Evolutionary conservation across 2,113 vertebrate genomes (phyloP).

Genomic region (Clarias macrocephalus): DNA sequence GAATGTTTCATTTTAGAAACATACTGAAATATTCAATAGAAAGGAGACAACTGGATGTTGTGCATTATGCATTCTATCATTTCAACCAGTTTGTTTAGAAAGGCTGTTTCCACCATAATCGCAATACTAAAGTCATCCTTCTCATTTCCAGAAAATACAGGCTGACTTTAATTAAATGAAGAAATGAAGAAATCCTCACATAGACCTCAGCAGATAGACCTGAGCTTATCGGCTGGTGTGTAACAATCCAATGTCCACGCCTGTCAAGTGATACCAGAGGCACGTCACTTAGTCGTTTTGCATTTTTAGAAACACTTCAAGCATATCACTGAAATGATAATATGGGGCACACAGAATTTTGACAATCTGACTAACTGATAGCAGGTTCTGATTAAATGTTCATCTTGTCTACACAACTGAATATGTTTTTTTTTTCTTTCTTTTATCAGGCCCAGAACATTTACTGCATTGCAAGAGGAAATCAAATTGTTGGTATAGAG

Average conservation of each 20-base stretch:
- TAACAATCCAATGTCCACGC: background rate
- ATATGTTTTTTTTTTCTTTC: background rate
- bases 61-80: background rate
- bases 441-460: too few relatives aligned
- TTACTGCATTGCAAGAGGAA: too few relatives aligned
- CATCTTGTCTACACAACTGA: background rate
- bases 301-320: background rate
- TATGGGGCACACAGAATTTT: background rate
- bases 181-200: slow-evolving; percentile 43
- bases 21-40: background rate
- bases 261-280: background rate
- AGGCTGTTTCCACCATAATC: background rate
- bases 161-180: slow-evolving; percentile 43
- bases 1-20: background rate
- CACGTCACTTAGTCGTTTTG: background rate
- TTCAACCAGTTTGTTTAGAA: background rate
- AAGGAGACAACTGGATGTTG: background rate
- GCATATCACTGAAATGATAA: background rate
- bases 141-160: slow-evolving; percentile 22
- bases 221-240: background rate
- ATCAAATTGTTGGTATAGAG: too few relatives aligned
- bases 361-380: background rate
- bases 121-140: background rate
- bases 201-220: slow-evolving; percentile 49
- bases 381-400: background rate